Evolutionary conservation across 2,797 vertebrate species (phyloP), one percentile per base, ranked within the genome.

Genomic region (Enteromius thamalakanensis): DNA sequence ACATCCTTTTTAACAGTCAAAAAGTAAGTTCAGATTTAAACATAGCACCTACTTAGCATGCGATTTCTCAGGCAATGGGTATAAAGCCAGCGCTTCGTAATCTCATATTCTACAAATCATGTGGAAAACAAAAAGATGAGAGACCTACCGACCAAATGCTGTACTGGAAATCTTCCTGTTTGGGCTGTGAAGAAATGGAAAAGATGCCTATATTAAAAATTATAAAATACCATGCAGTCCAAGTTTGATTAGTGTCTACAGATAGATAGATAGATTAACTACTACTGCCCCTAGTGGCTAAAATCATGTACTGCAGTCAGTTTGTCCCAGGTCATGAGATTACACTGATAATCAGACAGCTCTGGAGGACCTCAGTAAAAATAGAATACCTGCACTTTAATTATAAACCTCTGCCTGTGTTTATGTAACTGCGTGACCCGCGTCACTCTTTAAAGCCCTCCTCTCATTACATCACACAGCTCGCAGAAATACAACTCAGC

Each of bases 131-230:
- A 40, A 55, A 29, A 45, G 29, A 32, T 5, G 34, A 51, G 14
- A 3, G 40, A 76, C 96, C 95, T 93, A 99, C 98, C 97, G 95
- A 90, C 98, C 98, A 87, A 99, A 99, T 2, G 98, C 97, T 0
- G 97, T 98, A 90, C 97, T 99, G 87, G 97, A 95, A 88, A 99
- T 98, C 93, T 98, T 98, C 84, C 96, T 94, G 89, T 97, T 98
- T 10, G 98, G 97, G 91, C 98, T 99, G 89, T 85, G 93, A 82
- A 34, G 29, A 34, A 69, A 90, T 79, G 3, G 2, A 89, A 62
- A 32, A 62, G 42, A 51, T 70, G 19, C 5, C 1, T 21, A 9
- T 40, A 77, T 77, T 77, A 64, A 34, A 14, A 37, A 19, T 49
- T 0, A 67, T n/a, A 32, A 11, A 26, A 69, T 55, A 23, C 29